Percentiles rank a stretch among this genome's conserved stretches.
Evolutionary conservation across 1,140 invertebrate genomes (phyloP).

Genomic region (Belonocnema kinseyi): DNA sequence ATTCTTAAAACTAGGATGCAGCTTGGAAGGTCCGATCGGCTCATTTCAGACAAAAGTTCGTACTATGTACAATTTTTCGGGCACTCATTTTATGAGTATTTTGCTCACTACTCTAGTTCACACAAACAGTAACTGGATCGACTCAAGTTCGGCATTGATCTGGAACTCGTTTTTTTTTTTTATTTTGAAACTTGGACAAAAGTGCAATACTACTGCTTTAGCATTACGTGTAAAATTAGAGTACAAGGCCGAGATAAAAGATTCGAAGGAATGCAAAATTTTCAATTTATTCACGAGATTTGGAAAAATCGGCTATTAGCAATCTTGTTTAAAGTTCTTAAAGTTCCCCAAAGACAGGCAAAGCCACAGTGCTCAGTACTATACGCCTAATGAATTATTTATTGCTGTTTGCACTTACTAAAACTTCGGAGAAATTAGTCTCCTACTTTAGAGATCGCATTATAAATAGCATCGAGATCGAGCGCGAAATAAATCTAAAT

Average conservation of each 20-base stretch:
- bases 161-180: neutral
- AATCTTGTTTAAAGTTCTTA: no score
- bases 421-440: slow-evolving; percentile 54
- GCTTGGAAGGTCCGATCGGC: slow-evolving; percentile 10
- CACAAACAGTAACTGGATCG: neutral
- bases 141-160: neutral
- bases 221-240: slow-evolving; percentile 13
- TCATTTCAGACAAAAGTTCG: neutral
- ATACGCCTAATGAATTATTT: slow-evolving; percentile 61
- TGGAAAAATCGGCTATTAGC: no score
- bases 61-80: slow-evolving; percentile 17
- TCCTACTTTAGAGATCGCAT: slow-evolving; percentile 53
- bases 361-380: slow-evolving; percentile 61
- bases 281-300: no score
- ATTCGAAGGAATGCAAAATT: neutral
- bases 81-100: neutral
- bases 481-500: slow-evolving; percentile 52
- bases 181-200: neutral
- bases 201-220: neutral
- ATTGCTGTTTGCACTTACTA: slow-evolving; percentile 61
- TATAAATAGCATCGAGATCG: slow-evolving; percentile 60
- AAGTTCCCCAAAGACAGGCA: slow-evolving; percentile 52
- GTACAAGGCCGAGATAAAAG: neutral
- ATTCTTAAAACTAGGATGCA: slow-evolving; percentile 8
- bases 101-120: neutral